Conservation (phyloP, 2,113 vertebrate genomes). For the Pelecanus crispus region DNA sequence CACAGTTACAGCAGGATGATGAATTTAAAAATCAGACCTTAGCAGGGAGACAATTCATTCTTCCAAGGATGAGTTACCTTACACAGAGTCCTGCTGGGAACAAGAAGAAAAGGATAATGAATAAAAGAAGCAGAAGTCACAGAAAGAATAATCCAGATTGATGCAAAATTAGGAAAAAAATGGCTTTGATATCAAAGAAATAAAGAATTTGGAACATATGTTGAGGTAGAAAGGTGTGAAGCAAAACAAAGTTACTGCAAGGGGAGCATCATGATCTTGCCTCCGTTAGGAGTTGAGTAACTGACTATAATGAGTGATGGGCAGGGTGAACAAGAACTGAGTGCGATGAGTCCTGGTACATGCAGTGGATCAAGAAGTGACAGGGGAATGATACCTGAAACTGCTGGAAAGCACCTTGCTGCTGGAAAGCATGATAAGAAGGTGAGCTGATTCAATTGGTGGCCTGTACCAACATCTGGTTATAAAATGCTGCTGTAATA, state of each 20-base stretch:
- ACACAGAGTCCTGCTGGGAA: neutral
- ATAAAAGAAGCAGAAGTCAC: neutral
- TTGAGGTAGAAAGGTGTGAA: neutral
- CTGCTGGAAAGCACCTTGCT: neutral
- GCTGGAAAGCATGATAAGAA: neutral
- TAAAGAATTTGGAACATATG: neutral
- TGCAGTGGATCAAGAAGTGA: neutral
- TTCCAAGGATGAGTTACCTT: neutral
- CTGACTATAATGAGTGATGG: neutral
- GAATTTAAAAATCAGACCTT: neutral
- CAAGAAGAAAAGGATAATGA: neutral
- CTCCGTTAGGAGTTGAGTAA: neutral
- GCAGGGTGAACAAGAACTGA: neutral
- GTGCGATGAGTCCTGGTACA: neutral
- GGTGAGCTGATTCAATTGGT: neutral
- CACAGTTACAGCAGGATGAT: neutral
- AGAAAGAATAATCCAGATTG: neutral
- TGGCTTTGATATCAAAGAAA: neutral
- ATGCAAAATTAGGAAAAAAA: neutral
- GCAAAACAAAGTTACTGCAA: neutral
- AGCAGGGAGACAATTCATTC: neutral
- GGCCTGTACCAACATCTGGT: neutral
- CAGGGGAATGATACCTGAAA: neutral
- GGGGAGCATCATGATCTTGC: neutral
- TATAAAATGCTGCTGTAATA: neutral